Percentiles rank a stretch among this genome's conserved stretches.
Evolutionary conservation across 2,888 invertebrate species (phyloP).

Genomic region (Sinodicranocentrus sp.): DNA sequence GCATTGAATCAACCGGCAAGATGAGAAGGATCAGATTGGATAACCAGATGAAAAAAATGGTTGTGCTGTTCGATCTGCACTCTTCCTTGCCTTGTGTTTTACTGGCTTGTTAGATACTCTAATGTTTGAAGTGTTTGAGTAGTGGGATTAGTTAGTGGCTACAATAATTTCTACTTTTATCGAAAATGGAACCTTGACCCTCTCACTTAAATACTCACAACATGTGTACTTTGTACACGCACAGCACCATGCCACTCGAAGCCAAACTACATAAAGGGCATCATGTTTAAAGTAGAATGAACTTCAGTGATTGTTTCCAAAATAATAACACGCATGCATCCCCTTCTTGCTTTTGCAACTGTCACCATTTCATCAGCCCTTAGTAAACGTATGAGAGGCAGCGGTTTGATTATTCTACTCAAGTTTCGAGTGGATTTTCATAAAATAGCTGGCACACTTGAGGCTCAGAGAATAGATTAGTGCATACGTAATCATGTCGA

Average conservation of each 20-base stretch:
- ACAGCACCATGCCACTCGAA: neutral
- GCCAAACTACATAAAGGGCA: neutral
- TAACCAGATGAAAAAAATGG: neutral
- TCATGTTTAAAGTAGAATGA: neutral
- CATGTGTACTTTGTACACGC: neutral
- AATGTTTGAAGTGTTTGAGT: neutral
- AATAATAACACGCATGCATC: neutral
- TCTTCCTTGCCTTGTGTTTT: neutral
- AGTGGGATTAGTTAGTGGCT: neutral
- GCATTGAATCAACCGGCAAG: neutral
- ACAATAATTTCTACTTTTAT: neutral
- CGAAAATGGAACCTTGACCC: constrained; percentile 24
- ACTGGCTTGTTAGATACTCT: neutral
- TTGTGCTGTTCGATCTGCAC: neutral
- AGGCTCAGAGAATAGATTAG: neutral
- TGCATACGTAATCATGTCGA: too few species aligned
- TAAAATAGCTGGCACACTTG: neutral
- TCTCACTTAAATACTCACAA: neutral
- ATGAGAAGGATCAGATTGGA: neutral
- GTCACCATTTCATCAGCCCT: constrained; percentile 35
- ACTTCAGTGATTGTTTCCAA: neutral
- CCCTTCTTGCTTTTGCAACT: constrained; percentile 28
- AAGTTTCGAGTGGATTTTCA: neutral
- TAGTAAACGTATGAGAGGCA: neutral
- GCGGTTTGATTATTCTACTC: neutral